phyloP scores from a whole-genome alignment of 2,113 vertebrate genomes.

The Peucedramus taeniatus region DNA sequence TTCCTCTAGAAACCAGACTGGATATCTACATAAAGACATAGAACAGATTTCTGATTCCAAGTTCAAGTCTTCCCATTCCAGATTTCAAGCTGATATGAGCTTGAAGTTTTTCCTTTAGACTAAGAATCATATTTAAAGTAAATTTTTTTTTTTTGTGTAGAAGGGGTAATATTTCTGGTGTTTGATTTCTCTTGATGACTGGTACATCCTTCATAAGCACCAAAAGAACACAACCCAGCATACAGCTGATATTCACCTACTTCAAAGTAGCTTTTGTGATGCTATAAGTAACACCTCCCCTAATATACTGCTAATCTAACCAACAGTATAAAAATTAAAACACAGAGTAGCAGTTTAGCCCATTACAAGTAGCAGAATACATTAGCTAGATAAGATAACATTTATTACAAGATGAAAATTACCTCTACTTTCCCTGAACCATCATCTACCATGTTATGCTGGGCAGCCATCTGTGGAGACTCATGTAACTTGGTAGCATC shows the following conservation, averaged over 20 bases:
- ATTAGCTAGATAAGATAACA: neutral
- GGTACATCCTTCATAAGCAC: neutral
- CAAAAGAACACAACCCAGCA: neutral
- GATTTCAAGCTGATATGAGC: neutral
- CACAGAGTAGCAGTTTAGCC: neutral
- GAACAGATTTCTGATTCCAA: neutral
- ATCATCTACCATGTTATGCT: constrained; percentile 89
- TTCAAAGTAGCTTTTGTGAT: neutral
- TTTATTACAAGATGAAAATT: neutral
- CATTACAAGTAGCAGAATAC: neutral
- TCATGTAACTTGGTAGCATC: constrained; percentile 86
- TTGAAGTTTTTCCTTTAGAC: neutral
- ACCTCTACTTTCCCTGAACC: constrained; percentile 87
- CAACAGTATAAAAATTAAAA: neutral
- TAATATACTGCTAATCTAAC: neutral
- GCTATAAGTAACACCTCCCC: neutral
- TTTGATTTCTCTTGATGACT: neutral
- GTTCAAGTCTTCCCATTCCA: neutral
- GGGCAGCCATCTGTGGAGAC: constrained; percentile 86
- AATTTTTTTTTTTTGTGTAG: neutral
- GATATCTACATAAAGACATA: neutral
- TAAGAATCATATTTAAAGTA: neutral
- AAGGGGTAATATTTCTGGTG: neutral
- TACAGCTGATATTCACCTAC: neutral
- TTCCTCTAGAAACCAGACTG: neutral